Base-by-base conservation (phyloP, 2,797 vertebrate species). In the Muraenolepis orangiensis region DNA sequence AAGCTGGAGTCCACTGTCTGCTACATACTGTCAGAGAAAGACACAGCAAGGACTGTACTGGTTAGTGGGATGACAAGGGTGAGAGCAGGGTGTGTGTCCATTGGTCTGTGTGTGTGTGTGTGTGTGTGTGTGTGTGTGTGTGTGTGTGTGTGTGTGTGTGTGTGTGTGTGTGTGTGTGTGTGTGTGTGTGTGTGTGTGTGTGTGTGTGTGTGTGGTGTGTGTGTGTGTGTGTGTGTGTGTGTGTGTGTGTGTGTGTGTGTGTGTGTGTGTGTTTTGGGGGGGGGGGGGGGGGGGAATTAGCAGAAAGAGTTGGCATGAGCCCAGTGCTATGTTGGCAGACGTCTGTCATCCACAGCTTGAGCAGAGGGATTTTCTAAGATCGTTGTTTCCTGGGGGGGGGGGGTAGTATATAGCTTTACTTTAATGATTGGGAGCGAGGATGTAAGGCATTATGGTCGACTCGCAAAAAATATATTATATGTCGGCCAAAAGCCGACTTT, bases 261-360 rank as follows among this genome's bases (percentile, higher is more conserved):
- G 38, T 40, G 38, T 12, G 38, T 6, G 11, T 40, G 38, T 40
- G 38, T 51, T n/a, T n/a, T n/a, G n/a, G n/a, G n/a, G n/a, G n/a
- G n/a, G n/a, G n/a, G n/a, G 18, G 76, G 72, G 72, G 18, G 76
- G 77, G 66, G 70, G 77, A 76, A 86, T 78, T 80, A 82, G 85
- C 82, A 86, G 82, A 87, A 82, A 90, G 84, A 77, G 81, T 85
- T 91, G 91, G 89, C 88, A 86, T 79, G 81, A 82, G 82, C 89
- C 90, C 89, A 93, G 87, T 80, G 42, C 80, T 72, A 86, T 81
- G 70, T 66, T 78, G 77, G 73, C 73, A 76, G 76, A 81, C 85
- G 85, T 85, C 86, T 89, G 85, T 86, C 86, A 85, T 87, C 88
- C 89, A 86, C 87, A 88, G 87, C 88, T 89, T 89, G 86, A 87